These are phyloP conservation scores for Onychomys leucogaster DNA, from an alignment of 2,797 vertebrate species.

Conservation along the genomic window DNA sequence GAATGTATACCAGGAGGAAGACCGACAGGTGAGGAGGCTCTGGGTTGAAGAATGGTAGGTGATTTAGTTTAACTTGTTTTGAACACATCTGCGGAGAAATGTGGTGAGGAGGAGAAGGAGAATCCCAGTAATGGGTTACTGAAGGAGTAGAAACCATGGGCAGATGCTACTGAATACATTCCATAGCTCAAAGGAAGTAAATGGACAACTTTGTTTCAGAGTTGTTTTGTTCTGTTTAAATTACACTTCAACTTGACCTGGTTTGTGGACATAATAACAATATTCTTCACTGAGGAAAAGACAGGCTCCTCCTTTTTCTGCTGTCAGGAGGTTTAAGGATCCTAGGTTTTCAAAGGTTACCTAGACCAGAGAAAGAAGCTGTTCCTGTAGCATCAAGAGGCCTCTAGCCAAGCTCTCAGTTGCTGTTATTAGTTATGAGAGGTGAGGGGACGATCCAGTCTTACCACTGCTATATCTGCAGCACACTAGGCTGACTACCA, in stretches of 20 bases:
- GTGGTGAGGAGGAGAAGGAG: background rate
- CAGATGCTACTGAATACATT: background rate
- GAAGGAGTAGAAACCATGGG: background rate
- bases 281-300: background rate
- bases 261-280: background rate
- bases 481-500: background rate
- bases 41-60: background rate
- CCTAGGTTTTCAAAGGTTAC: background rate
- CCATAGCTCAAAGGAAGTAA: background rate
- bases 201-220: background rate
- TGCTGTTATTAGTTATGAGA: background rate
- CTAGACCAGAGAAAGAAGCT: background rate
- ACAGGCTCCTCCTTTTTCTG: background rate
- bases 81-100: background rate
- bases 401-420: background rate
- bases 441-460: background rate
- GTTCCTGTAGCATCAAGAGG: background rate
- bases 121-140: too few relatives aligned
- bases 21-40: background rate
- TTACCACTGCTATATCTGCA: background rate
- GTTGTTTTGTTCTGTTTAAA: background rate
- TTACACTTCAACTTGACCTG: background rate
- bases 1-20: background rate
- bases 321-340: background rate
- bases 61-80: background rate